phyloP scores from a whole-genome alignment of 2,888 invertebrate species.

The Neoitamus cyanurus region DNA sequence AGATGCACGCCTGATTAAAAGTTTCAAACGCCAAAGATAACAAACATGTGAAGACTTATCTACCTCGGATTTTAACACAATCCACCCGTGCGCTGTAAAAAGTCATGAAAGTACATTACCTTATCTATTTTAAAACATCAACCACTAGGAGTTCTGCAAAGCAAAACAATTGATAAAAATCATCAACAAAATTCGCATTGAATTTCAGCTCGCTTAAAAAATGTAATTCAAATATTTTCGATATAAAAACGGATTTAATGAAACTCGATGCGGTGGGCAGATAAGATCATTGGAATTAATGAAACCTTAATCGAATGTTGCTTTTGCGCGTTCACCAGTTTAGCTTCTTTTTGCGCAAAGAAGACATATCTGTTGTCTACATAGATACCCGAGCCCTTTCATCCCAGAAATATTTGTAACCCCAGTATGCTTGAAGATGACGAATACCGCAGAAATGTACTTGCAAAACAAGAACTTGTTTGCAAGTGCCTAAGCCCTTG shows the following conservation, averaged over 20 bases:
- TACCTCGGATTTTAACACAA: background rate
- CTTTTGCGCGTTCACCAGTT: background rate
- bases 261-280: background rate
- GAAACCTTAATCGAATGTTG: slow-evolving; percentile 27
- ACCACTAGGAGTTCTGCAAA: background rate
- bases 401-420: background rate
- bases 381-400: background rate
- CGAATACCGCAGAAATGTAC: background rate
- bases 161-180: background rate
- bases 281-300: background rate
- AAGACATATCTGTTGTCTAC: background rate
- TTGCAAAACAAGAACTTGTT: background rate
- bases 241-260: background rate
- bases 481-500: background rate
- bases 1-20: background rate
- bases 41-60: background rate
- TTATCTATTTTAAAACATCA: background rate
- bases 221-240: background rate
- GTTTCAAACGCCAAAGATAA: background rate
- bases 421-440: background rate
- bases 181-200: background rate
- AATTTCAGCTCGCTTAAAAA: background rate
- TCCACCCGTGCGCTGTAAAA: background rate
- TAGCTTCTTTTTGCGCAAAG: background rate
- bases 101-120: background rate